Evolutionary conservation across 2,888 invertebrate genomes (phyloP), one percentile per base, ranked within the genome.

Genomic region (Ctena decussata): DNA sequence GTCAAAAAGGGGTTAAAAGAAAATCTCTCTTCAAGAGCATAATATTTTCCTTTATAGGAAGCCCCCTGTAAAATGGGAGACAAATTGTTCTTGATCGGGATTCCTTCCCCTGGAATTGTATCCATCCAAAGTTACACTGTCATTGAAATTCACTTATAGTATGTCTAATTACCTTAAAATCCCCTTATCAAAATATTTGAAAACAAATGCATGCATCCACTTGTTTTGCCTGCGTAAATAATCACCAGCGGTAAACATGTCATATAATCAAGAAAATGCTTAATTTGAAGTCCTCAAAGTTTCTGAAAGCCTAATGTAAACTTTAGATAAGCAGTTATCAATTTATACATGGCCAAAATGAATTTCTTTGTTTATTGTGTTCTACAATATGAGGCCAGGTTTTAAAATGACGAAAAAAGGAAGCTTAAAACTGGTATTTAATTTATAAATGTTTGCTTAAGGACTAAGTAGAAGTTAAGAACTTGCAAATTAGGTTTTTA

Each of bases 361-460:
- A 70, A 82, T 76, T 30, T 76, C 86, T 82, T 84, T 87, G 84
- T 87, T 87, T 84, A 84, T 84, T 87, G 87, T 84, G 44, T 46
- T 32, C 21, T 21, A 0, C 35, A 30, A 65, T 65, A 35, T 65
- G 11, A 35, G 65, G 35, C 65, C 18, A 2, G 3, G 65, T 65
- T 8, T 35, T 35, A 35, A 65, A 65, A 35, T 35, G 8, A 18
- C 32, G 35, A 35, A 35, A 65, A 65, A 65, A 18, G 35, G 65
- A 65, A 65, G 35, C 35, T 65, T 65, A 35, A 65, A 35, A 35
- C 41, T 57, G 57, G 57, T 24, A 27, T 57, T 57, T 57, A 57
- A 27, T 57, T 57, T 57, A 57, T 57, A 57, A 24, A 15, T 49
- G 49, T 49, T 49, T 49, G n/a, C 21, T 49, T 49, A 15, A 49